Conservation (phyloP, 2,113 vertebrate species). For the Theristicus caerulescens region DNA sequence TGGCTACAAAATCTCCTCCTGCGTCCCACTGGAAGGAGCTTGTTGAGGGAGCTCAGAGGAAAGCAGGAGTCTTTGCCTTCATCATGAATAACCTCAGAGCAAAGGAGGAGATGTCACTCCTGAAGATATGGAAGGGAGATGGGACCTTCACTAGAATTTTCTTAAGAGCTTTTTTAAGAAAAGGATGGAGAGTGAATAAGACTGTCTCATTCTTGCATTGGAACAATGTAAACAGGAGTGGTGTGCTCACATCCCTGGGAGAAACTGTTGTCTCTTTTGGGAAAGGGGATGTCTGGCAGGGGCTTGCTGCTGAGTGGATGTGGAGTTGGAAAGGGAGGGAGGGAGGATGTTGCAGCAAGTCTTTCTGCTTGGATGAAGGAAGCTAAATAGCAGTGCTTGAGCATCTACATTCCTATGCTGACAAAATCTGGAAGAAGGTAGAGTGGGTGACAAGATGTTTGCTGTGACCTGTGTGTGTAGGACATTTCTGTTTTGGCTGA, state of each 20-base stretch:
- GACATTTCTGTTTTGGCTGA: not conserved
- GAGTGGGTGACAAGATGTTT: not conserved
- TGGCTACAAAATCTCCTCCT: not conserved
- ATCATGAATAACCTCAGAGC: not conserved
- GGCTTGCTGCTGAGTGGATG: not conserved
- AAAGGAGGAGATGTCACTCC: not conserved
- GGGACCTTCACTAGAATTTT: not conserved
- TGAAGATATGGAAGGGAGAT: not conserved
- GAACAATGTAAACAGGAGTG: not conserved
- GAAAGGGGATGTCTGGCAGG: not conserved
- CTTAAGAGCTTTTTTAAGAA: not conserved
- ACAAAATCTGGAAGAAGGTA: not conserved
- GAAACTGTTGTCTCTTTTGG: not conserved
- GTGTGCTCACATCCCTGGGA: not conserved
- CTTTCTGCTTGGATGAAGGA: not conserved
- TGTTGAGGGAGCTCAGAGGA: not conserved
- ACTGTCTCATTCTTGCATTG: not conserved
- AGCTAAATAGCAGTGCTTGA: not conserved
- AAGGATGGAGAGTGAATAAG: not conserved
- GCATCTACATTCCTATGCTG: not conserved
- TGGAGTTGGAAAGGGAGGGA: not conserved
- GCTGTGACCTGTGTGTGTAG: not conserved
- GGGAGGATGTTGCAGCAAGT: not conserved
- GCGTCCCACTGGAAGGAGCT: not conserved
- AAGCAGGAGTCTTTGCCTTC: not conserved